These are phyloP conservation scores for Platerodrilus igneus DNA, from an alignment of 2,888 invertebrate species.

Conservation along the genomic window DNA sequence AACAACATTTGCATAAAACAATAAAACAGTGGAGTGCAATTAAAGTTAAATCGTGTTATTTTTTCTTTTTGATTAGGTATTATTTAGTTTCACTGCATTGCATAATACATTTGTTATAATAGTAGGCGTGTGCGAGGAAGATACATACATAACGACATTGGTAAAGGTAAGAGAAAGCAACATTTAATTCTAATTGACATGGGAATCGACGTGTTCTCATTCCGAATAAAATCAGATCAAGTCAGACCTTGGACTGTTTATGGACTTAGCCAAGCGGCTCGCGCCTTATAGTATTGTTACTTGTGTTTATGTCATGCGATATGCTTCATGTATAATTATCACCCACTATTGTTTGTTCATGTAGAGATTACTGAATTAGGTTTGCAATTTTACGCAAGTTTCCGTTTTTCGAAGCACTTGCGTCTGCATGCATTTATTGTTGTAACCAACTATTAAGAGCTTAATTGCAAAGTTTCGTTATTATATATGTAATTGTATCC, in stretches of 20 bases:
- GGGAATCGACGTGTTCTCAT: conserved; percentile 43
- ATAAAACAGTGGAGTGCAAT: conserved; percentile 20
- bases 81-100: conserved; percentile 29
- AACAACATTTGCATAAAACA: conserved; percentile 22
- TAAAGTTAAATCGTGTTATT: conserved; percentile 29
- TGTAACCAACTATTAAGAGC: conserved; percentile 13
- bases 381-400: conserved; percentile 19
- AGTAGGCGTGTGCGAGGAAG: conserved; percentile 31
- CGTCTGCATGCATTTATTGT: conserved; percentile 5
- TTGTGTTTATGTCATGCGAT: conserved; percentile 32
- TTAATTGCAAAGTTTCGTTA: too few relatives aligned
- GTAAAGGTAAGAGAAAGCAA: conserved; percentile 20
- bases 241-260: conserved; percentile 40
- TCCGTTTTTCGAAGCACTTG: conserved; percentile 16
- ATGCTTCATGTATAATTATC: conserved; percentile 36
- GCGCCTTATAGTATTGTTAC: conserved; percentile 34
- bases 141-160: conserved; percentile 28
- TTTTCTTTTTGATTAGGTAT: conserved; percentile 28
- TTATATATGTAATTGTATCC: too few relatives aligned
- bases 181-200: conserved; percentile 39
- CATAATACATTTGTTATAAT: conserved; percentile 30
- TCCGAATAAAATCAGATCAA: conserved; percentile 41
- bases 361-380: conserved; percentile 22
- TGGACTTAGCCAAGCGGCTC: conserved; percentile 38
- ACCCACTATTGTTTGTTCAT: conserved; percentile 31